Conservation (phyloP, 2,113 vertebrate species). For the Mobula hypostoma region DNA sequence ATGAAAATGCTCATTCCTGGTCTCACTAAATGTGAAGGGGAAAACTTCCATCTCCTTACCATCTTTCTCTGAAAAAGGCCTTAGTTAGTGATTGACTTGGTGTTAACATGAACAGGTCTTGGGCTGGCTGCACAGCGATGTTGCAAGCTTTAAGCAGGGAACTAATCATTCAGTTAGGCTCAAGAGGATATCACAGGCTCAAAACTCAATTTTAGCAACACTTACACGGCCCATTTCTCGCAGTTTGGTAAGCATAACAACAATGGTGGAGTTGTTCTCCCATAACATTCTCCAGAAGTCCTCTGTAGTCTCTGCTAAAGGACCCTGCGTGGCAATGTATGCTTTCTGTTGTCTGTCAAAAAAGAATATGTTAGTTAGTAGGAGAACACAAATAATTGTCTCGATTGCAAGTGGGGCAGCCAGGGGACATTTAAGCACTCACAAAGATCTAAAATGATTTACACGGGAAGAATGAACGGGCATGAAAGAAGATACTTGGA, state of each 20-base stretch:
- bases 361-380: not conserved
- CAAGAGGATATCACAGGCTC: not conserved
- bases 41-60: not conserved
- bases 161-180: not conserved
- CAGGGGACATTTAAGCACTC: not conserved
- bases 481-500: not conserved
- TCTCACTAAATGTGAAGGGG: not conserved
- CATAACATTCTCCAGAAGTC: slow-evolving; percentile 98
- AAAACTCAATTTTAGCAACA: not conserved
- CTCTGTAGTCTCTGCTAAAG: slow-evolving; percentile 89
- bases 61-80: not conserved
- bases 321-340: slow-evolving; percentile 93
- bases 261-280: slow-evolving; percentile 97
- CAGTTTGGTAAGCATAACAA: slow-evolving; percentile 95
- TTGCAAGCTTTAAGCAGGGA: not conserved
- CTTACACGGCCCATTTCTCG: slow-evolving; percentile 89
- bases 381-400: not conserved
- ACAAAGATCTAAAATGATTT: not conserved
- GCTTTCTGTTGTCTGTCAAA: slow-evolving; percentile 83
- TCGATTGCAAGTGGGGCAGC: not conserved
- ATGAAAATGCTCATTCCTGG: not conserved
- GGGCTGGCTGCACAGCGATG: not conserved
- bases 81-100: not conserved
- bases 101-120: not conserved
- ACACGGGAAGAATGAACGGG: too few species aligned